Evolutionary conservation across 2,888 invertebrate species (phyloP), one percentile per base, ranked within the genome.

Genomic region (Plagodis dolabraria): DNA sequence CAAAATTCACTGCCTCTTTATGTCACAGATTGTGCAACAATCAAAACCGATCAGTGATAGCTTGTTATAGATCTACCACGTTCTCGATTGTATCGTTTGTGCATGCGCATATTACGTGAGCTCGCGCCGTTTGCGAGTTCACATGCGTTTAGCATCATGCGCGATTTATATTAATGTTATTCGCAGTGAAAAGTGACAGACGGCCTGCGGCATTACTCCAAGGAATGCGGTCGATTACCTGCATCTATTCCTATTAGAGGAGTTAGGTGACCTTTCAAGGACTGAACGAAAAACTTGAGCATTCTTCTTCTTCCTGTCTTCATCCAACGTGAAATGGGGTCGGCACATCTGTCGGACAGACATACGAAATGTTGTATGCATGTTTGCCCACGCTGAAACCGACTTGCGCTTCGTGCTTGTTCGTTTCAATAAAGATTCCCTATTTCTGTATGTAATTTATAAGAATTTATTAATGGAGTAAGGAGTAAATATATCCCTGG

Each of bases 21-120:
- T 22, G 4, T 22, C 22, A 22, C 22, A 2, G 22, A 22, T 22
- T 22, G 2, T 43, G 12, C 12, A 11, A 43, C 43, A 43, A 12
- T 12, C 12, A 12, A 12, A 5, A 10, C 5, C 8, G n/a, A 9
- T 9, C 9, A 0, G 40, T 43, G 11, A 12, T 12, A 43, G 12
- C 11, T 43, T 43, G 12, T 43, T 43, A 40, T 40, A 40, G 40
- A 10, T 40, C 40, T 0, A 10, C 40, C 43, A 9, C 0, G 7
- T 6, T 43, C 43, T 48, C 11, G 48, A 38, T 38, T 38, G 48
- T 5, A 5, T 43, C 36, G 38, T n/a, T 43, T 45, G 58, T 42
- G 60, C 60, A 63, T 45, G 60, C 47, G 33, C 52, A 51, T 10
- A 54, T 64, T 63, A 66, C 63, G 55, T 68, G 64, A 58, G 33